Conservation (phyloP, 2,113 vertebrate species). For the Meleagris gallopavo region DNA sequence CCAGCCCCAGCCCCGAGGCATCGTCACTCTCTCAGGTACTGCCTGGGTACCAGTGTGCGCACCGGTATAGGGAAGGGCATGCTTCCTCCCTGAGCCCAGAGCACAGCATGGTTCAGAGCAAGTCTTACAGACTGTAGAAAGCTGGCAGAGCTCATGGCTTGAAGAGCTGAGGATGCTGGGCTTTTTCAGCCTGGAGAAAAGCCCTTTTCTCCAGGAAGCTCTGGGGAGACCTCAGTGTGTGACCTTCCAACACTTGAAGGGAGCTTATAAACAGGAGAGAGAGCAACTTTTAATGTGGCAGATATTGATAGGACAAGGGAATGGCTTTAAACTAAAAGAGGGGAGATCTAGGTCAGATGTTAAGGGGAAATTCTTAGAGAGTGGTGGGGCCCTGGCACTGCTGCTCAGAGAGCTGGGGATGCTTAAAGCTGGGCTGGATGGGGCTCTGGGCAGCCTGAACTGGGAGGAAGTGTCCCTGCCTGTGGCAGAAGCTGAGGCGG, state of each 20-base stretch:
- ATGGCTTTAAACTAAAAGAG: too few species aligned
- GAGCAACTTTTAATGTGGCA: too few species aligned
- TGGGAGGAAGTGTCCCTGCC: too few species aligned
- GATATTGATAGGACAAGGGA: too few species aligned
- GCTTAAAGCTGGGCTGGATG: not conserved
- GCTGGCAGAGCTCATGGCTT: too few species aligned
- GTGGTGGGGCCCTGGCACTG: not conserved
- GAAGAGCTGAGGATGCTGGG: not conserved
- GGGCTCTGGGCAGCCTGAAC: not conserved
- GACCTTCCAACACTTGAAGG: too few species aligned
- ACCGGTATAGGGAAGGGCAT: not conserved
- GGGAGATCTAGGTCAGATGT: not conserved
- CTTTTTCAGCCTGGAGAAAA: not conserved
- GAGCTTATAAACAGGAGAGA: too few species aligned
- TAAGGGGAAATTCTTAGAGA: not conserved
- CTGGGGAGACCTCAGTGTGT: too few species aligned
- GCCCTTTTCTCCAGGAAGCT: not conserved
- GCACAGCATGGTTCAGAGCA: accelerated
- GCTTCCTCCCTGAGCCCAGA: not conserved
- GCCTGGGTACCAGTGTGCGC: accelerated
- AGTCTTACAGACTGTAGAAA: too few species aligned
- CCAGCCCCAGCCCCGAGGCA: conserved; percentile 87
- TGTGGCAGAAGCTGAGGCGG: not conserved
- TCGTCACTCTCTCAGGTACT: conserved; percentile 95
- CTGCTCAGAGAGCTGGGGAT: not conserved